Evolutionary conservation across 2,888 invertebrate genomes (phyloP).

Genomic region (Dichetophora obliterata): DNA sequence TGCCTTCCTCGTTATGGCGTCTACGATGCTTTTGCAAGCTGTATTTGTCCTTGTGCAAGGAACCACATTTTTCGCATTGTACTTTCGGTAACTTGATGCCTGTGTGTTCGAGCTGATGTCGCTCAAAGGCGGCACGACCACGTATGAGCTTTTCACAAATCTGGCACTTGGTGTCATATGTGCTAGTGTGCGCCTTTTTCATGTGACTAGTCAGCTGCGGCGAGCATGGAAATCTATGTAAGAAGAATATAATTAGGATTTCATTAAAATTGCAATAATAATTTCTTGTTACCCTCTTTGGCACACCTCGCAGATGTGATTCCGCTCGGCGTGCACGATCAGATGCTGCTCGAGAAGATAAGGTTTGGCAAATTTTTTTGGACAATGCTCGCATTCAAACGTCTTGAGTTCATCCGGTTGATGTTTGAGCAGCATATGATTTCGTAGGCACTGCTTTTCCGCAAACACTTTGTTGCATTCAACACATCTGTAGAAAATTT

Average conservation of each 20-base stretch:
- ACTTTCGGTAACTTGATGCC: slow-evolving; percentile 63
- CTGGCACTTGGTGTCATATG: slow-evolving; percentile 64
- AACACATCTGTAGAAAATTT: slow-evolving; percentile 54
- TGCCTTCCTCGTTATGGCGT: slow-evolving; percentile 61
- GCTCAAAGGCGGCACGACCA: slow-evolving; percentile 64
- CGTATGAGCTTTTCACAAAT: slow-evolving; percentile 67
- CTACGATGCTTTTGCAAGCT: slow-evolving; percentile 66
- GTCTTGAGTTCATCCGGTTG: slow-evolving; percentile 65
- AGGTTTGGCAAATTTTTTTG: slow-evolving; percentile 65
- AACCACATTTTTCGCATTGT: slow-evolving; percentile 66
- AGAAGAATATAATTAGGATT: neutral
- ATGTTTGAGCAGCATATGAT: slow-evolving; percentile 65
- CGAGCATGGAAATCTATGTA: slow-evolving; percentile 60
- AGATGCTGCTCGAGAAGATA: slow-evolving; percentile 65
- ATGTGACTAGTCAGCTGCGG: slow-evolving; percentile 62
- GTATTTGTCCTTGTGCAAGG: slow-evolving; percentile 67
- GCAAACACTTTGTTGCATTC: slow-evolving; percentile 57
- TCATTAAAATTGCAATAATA: neutral
- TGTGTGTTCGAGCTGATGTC: slow-evolving; percentile 64
- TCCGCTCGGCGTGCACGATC: slow-evolving; percentile 59
- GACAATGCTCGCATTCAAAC: slow-evolving; percentile 64
- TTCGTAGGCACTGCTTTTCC: slow-evolving; percentile 64
- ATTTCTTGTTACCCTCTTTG: slow-evolving; percentile 59
- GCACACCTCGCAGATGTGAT: slow-evolving; percentile 62
- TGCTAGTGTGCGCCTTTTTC: slow-evolving; percentile 45